These are phyloP conservation scores for Cyclophora punctaria DNA, from an alignment of 2,888 invertebrate genomes.

Conservation along the genomic window DNA sequence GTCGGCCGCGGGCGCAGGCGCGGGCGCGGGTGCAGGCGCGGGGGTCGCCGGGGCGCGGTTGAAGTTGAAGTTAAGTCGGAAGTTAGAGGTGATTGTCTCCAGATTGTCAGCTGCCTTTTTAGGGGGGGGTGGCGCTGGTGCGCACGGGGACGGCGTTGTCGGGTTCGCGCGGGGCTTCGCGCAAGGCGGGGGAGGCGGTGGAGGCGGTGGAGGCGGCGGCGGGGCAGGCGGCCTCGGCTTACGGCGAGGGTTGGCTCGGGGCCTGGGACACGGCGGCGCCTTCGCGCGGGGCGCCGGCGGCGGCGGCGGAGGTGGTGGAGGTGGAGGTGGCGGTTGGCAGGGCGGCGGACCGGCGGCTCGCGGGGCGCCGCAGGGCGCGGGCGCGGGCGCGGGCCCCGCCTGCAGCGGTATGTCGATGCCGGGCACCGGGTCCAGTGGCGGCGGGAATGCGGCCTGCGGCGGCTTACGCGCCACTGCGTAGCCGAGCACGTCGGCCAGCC, in stretches of 20 bases:
- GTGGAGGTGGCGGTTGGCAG: constrained; percentile 21
- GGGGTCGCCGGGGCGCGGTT: constrained; percentile 44
- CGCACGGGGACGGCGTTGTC: constrained; percentile 47
- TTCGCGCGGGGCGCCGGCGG: constrained; percentile 21
- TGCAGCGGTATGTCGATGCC: constrained; percentile 55
- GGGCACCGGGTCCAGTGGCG: constrained; percentile 60
- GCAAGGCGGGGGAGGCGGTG: constrained; percentile 49
- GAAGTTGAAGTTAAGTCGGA: constrained; percentile 58
- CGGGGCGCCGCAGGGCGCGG: constrained; percentile 28
- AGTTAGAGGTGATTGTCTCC: constrained; percentile 56
- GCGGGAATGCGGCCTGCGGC: constrained; percentile 51
- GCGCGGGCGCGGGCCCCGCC: constrained; percentile 31
- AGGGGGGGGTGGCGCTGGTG: constrained; percentile 35
- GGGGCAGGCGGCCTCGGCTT: constrained; percentile 31
- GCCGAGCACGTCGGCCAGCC: constrained; percentile 67
- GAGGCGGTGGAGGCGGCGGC: constrained; percentile 37
- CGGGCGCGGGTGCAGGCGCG: constrained; percentile 32
- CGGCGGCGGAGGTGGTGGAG: constrained; percentile 27
- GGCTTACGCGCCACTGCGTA: constrained; percentile 58
- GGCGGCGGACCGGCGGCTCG: constrained; percentile 23
- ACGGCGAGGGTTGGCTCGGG: constrained; percentile 45
- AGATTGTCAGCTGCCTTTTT: constrained; percentile 40
- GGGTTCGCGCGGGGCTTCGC: constrained; percentile 54
- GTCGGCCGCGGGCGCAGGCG: constrained; percentile 29
- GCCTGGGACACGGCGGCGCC: constrained; percentile 48